A percentile compares a stretch with the other conserved stretches of the same genome.
These are phyloP conservation scores for Megalopta genalis DNA, from an alignment of 1,140 invertebrate species.

Conservation along the genomic window DNA sequence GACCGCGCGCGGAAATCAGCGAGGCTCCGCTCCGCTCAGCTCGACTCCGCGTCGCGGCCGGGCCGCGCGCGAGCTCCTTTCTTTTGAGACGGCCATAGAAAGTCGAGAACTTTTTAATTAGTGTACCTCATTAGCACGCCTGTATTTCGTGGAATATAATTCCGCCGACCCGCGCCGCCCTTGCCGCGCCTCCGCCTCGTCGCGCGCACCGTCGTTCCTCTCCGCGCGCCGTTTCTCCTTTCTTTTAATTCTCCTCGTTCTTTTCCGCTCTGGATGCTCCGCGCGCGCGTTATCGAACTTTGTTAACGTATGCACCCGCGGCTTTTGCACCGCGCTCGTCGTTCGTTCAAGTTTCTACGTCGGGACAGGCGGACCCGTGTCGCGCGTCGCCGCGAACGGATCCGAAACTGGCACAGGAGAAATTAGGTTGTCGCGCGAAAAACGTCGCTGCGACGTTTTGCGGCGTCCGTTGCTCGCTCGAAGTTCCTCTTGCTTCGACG, in stretches of 20 bases:
- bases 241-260: neutral
- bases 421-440: too few species aligned
- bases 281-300: neutral
- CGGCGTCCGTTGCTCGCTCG: too few species aligned
- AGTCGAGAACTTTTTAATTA: constrained; percentile 47
- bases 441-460: too few species aligned
- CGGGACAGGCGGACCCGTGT: too few species aligned
- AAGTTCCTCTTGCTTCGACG: too few species aligned
- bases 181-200: too few species aligned
- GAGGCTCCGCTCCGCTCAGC: too few species aligned
- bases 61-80: constrained; percentile 11
- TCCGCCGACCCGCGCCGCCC: neutral
- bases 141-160: constrained; percentile 39
- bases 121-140: constrained; percentile 46
- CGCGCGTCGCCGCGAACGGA: too few species aligned
- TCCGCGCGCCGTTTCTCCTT: neutral
- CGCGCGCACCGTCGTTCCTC: too few species aligned
- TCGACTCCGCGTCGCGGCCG: neutral
- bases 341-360: neutral
- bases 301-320: neutral
- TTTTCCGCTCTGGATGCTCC: neutral
- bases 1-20: neutral
- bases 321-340: too few species aligned
- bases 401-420: too few species aligned
- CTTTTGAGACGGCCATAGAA: constrained; percentile 37